phyloP scores from a whole-genome alignment of 2,797 vertebrate genomes.

The Paedocypris micromegethes region DNA sequence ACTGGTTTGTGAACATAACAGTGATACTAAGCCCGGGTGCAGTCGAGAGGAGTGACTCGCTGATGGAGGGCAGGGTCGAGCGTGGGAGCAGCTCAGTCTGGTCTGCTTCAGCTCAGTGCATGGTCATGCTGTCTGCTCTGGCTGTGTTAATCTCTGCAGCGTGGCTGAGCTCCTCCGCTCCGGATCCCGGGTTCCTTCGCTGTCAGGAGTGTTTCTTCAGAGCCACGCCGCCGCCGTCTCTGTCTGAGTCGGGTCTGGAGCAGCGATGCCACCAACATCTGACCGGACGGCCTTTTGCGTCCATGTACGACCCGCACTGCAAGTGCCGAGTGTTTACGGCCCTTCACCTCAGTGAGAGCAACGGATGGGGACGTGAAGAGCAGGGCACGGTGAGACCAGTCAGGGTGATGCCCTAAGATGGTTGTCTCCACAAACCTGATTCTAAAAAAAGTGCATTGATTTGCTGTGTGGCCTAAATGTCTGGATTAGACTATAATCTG shows the following conservation, averaged over 20 bases:
- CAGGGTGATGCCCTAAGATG: background rate
- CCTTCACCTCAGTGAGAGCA: conserved; percentile 55
- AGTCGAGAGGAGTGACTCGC: conserved; percentile 50
- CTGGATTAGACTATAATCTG: too few species aligned
- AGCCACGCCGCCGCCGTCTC: conserved; percentile 57
- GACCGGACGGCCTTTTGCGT: conserved; percentile 59
- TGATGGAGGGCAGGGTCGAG: conserved; percentile 33
- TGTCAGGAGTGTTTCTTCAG: conserved; percentile 68
- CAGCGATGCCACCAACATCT: conserved; percentile 62
- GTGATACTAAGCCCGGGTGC: conserved; percentile 53
- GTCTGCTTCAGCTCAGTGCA: conserved; percentile 22
- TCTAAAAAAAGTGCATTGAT: too few species aligned
- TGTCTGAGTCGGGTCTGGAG: conserved; percentile 48
- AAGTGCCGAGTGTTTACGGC: conserved; percentile 64
- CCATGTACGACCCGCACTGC: conserved; percentile 59
- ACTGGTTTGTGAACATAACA: conserved; percentile 53
- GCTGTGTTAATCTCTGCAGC: conserved; percentile 58
- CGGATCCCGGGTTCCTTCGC: conserved; percentile 48
- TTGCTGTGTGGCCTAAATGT: too few species aligned
- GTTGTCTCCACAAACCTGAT: too few species aligned
- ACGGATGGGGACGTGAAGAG: conserved; percentile 48
- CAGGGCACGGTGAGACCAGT: conserved; percentile 27
- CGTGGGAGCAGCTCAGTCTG: conserved; percentile 39
- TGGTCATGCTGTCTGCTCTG: conserved; percentile 57
- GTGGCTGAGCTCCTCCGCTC: conserved; percentile 54